phyloP scores from a whole-genome alignment of 1,140 invertebrate species.

The Bombus sylvicola region DNA sequence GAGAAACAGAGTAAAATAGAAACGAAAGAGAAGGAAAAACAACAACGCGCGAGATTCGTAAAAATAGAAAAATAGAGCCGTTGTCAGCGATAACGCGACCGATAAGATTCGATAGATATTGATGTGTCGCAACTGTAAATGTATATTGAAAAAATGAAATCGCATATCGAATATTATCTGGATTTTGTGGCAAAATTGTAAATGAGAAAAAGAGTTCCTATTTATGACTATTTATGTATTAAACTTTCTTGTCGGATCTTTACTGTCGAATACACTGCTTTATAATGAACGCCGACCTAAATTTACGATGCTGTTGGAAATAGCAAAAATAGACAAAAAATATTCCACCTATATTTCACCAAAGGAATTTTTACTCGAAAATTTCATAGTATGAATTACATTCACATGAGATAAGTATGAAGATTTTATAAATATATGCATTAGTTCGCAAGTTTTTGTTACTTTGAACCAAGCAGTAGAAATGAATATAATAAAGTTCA shows the following conservation, averaged over 20 bases:
- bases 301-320: conserved; percentile 11
- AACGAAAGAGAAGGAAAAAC: no score
- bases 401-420: background rate
- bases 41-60: background rate
- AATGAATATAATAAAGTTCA: background rate
- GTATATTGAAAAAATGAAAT: background rate
- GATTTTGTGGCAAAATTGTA: background rate
- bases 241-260: background rate
- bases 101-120: background rate
- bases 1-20: no score
- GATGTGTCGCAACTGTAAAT: background rate
- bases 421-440: background rate
- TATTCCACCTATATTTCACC: background rate
- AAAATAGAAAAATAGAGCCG: background rate
- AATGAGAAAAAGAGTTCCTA: background rate
- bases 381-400: background rate
- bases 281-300: conserved; percentile 15
- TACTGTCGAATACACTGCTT: background rate
- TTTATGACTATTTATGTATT: background rate
- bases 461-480: background rate
- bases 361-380: background rate
- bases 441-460: background rate
- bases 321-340: conserved; percentile 22
- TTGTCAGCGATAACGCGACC: background rate
- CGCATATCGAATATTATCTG: background rate